Evolutionary conservation across 2,113 vertebrate genomes (phyloP), one percentile per base, ranked within the genome.

Genomic region (Craseonycteris thonglongyai): DNA sequence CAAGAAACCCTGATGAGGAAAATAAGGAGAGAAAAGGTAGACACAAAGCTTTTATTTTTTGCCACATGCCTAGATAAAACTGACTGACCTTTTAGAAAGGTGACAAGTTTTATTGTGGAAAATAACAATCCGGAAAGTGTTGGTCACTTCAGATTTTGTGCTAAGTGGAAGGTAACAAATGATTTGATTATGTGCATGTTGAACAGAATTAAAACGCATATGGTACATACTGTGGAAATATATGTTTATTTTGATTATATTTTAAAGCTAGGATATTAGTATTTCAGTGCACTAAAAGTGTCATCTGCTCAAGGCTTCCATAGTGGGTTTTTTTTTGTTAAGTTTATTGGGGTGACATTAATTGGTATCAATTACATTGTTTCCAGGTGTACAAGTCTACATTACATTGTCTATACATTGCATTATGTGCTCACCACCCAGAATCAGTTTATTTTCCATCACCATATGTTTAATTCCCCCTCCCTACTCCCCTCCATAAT

Each of bases 241-340:
- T 78, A 18, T 0, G n/a, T 90, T 88, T 58, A 59, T 66, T 26
- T 68, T 63, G 45, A 49, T 90, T 81, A 86, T 38, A 28, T 87
- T 94, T 90, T 92, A 69, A 90, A 92, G 5, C 28, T 59, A 22
- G 47, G 51, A 45, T 51, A 58, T 69, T 22, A 87, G 24, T 92
- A 88, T 87, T 38, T 90, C 9, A 3, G 19, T 33, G 47, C 4
- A 45, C 30, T 69, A 18, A 65, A 68, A 59, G 21, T 33, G 2
- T 81, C 49, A 10, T 51, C 18, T 54, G 72, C 26, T 76, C 54
- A 42, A 59, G n/a, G 24, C 66, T 71, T 86, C 13, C n/a, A n/a
- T n/a, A n/a, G n/a, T n/a, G n/a, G n/a, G n/a, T n/a, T n/a, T n/a
- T n/a, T n/a, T n/a, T n/a, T n/a, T n/a, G n/a, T n/a, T n/a, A n/a